A percentile compares a stretch with the other conserved stretches of the same genome.
Conservation (phyloP, 2,113 vertebrate species). For the Alosa alosa region DNA sequence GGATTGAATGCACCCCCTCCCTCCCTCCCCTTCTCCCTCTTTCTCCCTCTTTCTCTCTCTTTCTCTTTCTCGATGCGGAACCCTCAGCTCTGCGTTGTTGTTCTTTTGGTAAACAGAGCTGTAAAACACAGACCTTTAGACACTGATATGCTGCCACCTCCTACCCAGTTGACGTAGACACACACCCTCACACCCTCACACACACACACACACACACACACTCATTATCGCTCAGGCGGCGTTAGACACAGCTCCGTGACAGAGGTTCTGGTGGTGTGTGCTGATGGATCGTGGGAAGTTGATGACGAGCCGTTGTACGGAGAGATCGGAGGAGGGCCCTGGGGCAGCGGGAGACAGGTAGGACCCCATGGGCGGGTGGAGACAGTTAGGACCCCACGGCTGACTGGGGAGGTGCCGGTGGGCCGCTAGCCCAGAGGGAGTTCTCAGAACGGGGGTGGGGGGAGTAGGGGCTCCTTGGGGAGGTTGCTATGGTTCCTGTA, state of each 20-base stretch:
- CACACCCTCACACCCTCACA: no score
- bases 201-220: neutral
- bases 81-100: neutral
- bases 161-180: neutral
- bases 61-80: neutral
- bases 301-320: neutral
- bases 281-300: neutral
- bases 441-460: no score
- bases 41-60: neutral
- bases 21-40: neutral
- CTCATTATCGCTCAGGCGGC: neutral
- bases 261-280: neutral
- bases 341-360: neutral
- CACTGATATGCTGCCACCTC: conserved; percentile 21
- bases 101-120: conserved; percentile 25
- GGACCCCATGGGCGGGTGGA: neutral
- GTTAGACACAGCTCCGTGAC: neutral
- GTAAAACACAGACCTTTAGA: conserved; percentile 68
- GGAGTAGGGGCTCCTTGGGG: no score
- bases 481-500: no score
- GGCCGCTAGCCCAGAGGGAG: no score
- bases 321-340: neutral
- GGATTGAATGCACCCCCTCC: neutral
- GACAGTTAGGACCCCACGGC: neutral
- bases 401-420: neutral